These are phyloP conservation scores for Macroglossus sobrinus DNA, from an alignment of 2,113 vertebrate genomes.

Conservation along the genomic window DNA sequence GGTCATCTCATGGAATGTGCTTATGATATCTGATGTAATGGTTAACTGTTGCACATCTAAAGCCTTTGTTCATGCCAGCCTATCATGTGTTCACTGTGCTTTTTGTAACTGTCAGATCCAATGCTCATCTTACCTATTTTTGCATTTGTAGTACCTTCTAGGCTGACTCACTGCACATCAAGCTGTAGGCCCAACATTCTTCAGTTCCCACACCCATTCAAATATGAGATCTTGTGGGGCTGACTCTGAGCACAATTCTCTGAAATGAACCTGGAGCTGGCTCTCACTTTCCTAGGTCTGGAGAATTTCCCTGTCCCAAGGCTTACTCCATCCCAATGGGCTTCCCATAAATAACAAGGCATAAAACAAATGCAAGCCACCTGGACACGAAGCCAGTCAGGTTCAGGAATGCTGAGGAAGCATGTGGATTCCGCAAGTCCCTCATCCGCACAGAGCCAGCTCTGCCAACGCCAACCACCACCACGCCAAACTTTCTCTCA, in stretches of 20 bases:
- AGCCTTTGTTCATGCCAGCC: background rate
- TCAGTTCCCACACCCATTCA: background rate
- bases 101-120: background rate
- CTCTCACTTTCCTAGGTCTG: background rate
- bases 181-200: background rate
- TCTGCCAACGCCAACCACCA: conserved; percentile 92
- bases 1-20: background rate
- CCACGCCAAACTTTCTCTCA: conserved; percentile 88
- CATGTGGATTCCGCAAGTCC: conserved; percentile 86
- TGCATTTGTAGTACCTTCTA: background rate
- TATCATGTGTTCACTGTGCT: background rate
- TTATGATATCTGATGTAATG: background rate
- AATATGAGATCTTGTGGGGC: background rate
- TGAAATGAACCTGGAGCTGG: background rate
- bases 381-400: conserved; percentile 92
- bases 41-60: background rate
- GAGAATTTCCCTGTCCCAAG: background rate
- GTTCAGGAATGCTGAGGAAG: conserved; percentile 84
- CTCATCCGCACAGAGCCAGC: conserved; percentile 90
- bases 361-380: conserved; percentile 75
- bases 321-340: background rate
- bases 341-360: background rate
- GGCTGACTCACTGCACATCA: background rate
- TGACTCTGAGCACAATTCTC: background rate
- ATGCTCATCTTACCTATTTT: background rate